Evolutionary conservation across 2,888 invertebrate species (phyloP), one percentile per base, ranked within the genome.

Genomic region (Caenorhabditis angaria): DNA sequence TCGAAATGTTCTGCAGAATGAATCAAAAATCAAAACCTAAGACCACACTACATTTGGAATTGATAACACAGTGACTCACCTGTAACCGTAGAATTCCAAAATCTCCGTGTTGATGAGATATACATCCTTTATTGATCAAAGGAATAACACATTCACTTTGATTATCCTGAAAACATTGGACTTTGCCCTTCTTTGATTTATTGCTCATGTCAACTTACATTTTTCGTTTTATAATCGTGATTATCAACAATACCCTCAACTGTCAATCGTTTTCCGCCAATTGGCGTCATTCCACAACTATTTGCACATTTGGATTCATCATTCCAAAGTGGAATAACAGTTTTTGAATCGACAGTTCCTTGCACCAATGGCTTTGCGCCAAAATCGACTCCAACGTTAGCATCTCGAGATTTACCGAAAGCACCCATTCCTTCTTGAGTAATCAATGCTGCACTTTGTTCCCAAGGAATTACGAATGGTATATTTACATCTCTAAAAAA

Each of bases 391-490:
- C 68, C 74, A 5, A 68, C 56, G 48, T 82, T 78, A 1, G 80
- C 76, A 27, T 76, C 73, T 35, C 81, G 64, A 8, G 68, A 70
- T 47, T 73, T 73, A 6, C 85, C 83, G 32, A 85, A 85, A 10
- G 85, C 85, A 8, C 85, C 82, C 85, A 85, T 85, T 51, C 84
- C 73, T 66, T 80, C 80, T 61, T 80, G 80, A 12, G 80, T 78
- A 5, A 76, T 77, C 14, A 78, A 28, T 1, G 80, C 80, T 20
- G 78, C 65, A 2, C 66, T 80, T 63, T 80, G 80, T 51, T 80
- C 80, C 76, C 73, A 76, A 41, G 85, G 85, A 54, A 85, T 81
- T 1, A 82, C 78, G 56, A 82, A 84, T 47, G 85, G 85, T 54
- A 85, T 84, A 47, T 41, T 69, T 3, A 80, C 79, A 28, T 76